phyloP scores from a whole-genome alignment of 2,888 invertebrate genomes.

The Shargacucullia verbasci region DNA sequence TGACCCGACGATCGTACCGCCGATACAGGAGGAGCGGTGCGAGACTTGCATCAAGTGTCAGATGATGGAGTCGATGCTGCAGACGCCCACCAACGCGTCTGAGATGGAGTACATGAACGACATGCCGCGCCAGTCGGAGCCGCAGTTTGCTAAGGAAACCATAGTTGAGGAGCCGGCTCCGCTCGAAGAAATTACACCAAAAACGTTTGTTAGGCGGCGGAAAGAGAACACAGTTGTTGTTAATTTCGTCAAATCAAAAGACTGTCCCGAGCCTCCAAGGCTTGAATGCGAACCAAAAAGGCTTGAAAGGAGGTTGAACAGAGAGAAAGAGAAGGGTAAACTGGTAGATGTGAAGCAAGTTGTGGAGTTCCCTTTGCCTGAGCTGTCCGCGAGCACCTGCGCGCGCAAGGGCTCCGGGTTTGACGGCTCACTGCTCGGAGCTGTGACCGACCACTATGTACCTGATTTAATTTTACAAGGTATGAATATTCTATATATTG shows the following conservation, averaged over 20 bases:
- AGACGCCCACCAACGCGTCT: conserved; percentile 94
- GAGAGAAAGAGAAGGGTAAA: conserved; percentile 53
- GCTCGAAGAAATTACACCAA: conserved; percentile 69
- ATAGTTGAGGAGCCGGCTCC: conserved; percentile 60
- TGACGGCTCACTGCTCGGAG: conserved; percentile 90
- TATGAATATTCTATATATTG: conserved; percentile 30
- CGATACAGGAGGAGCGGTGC: conserved; percentile 85
- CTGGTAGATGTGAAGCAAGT: conserved; percentile 77
- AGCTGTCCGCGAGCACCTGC: conserved; percentile 22
- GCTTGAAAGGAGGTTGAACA: conserved; percentile 47
- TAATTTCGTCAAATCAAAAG: conserved; percentile 59
- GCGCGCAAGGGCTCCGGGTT: conserved; percentile 78
- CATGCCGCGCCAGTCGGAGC: conserved; percentile 78
- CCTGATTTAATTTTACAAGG: conserved; percentile 94
- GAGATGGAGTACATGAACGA: conserved; percentile 90
- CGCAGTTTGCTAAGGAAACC: conserved; percentile 79
- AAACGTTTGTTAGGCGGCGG: conserved; percentile 80
- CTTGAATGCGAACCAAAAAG: conserved; percentile 49
- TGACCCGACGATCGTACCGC: conserved; percentile 83
- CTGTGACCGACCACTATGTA: conserved; percentile 91
- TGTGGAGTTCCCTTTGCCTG: conserved; percentile 88
- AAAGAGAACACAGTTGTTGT: conserved; percentile 84
- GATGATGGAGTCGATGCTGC: conserved; percentile 89
- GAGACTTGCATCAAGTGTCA: conserved; percentile 87
- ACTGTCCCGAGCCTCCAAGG: conserved; percentile 46